Conservation (phyloP, 1,140 invertebrate genomes). For the Drosophila pandora region DNA sequence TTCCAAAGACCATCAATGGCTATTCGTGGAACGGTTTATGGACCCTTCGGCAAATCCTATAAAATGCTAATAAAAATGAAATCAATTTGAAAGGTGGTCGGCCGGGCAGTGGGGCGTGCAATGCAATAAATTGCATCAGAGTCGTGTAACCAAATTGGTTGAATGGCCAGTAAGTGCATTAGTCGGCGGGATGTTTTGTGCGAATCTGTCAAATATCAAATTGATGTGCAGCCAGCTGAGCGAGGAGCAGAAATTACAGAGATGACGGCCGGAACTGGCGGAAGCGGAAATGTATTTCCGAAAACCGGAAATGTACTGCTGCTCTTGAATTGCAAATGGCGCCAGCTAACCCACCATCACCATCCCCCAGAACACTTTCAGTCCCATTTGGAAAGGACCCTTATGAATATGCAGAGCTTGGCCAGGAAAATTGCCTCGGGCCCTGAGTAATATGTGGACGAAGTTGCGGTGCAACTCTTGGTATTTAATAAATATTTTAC, state of each 20-base stretch:
- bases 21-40: slow-evolving; percentile 4
- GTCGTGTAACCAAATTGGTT: slow-evolving; percentile 76
- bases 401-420: slow-evolving; percentile 20
- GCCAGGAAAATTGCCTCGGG: neutral
- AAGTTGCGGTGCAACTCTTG: slow-evolving; percentile 41
- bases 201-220: slow-evolving; percentile 68
- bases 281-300: slow-evolving; percentile 77
- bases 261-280: slow-evolving; percentile 34
- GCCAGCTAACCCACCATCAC: neutral
- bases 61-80: slow-evolving; percentile 77
- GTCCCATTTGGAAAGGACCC: neutral
- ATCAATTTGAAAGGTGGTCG: slow-evolving; percentile 62
- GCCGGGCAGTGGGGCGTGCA: slow-evolving; percentile 42
- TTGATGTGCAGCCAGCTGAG: slow-evolving; percentile 51
- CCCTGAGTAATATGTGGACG: slow-evolving; percentile 14
- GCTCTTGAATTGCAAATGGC: slow-evolving; percentile 71
- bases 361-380: neutral
- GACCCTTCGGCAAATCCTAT: slow-evolving; percentile 50
- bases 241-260: slow-evolving; percentile 5
- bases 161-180: slow-evolving; percentile 76
- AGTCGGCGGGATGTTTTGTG: slow-evolving; percentile 36
- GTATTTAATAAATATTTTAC: slow-evolving; percentile 67
- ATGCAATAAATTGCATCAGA: slow-evolving; percentile 73
- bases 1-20: neutral
- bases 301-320: slow-evolving; percentile 74